Conservation (phyloP, 2,113 vertebrate species). For the Lontra canadensis region DNA sequence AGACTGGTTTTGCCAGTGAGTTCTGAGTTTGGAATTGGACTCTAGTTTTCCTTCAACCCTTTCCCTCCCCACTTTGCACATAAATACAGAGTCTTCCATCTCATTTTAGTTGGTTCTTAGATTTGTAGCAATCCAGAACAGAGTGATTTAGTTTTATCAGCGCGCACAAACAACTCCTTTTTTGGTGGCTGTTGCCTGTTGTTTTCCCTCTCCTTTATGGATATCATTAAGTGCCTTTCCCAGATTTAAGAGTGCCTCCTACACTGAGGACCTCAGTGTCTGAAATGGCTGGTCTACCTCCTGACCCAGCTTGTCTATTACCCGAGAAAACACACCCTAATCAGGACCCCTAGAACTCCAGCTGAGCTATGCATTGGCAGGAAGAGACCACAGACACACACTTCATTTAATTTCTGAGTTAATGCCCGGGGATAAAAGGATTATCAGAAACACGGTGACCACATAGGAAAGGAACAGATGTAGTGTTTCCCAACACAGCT, state of each 20-base stretch:
- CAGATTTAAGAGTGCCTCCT: not conserved
- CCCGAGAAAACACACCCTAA: not conserved
- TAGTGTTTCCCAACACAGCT: not conserved
- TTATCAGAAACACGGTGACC: not conserved
- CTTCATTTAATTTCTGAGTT: slow-evolving; percentile 53
- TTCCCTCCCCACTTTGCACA: not conserved
- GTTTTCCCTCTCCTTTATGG: not conserved
- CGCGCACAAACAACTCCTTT: not conserved
- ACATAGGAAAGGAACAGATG: not conserved
- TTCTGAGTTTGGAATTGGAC: slow-evolving; percentile 10
- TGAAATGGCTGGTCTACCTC: not conserved
- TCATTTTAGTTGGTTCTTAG: slow-evolving; percentile 14
- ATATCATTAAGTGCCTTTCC: not conserved
- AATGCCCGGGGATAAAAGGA: slow-evolving; percentile 34
- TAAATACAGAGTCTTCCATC: not conserved
- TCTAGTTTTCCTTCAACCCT: not conserved
- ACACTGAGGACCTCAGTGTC: not conserved
- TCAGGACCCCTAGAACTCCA: not conserved
- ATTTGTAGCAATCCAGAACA: not conserved
- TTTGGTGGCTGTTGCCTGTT: not conserved
- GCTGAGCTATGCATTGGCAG: not conserved
- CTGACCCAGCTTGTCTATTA: not conserved
- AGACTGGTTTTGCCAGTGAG: not conserved
- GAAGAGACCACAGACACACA: not conserved
- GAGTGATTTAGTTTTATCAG: not conserved